Evolutionary conservation across 2,797 vertebrate genomes (phyloP).

Genomic region (Garrulus glandarius): DNA sequence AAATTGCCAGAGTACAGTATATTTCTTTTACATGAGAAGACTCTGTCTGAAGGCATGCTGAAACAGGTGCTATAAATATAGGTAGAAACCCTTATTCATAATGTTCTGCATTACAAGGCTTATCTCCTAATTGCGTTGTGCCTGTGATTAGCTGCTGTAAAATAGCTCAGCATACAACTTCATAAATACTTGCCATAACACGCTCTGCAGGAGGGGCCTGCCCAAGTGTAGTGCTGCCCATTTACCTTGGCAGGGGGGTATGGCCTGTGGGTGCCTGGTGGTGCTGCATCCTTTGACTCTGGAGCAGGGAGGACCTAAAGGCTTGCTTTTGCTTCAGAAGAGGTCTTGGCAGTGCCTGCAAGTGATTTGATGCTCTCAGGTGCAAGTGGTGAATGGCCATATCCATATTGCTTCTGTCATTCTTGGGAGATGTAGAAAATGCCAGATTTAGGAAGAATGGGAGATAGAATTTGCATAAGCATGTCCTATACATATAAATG

Average conservation of each 20-base stretch:
- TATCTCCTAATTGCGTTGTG: background rate
- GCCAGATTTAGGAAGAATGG: background rate
- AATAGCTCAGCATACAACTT: background rate
- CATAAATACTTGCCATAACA: background rate
- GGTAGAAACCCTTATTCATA: background rate
- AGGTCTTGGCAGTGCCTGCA: background rate
- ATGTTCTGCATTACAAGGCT: background rate
- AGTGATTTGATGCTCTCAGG: background rate
- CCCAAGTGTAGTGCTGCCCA: fast-evolving
- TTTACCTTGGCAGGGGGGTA: background rate
- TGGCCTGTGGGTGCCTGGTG: fast-evolving
- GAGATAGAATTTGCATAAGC: background rate
- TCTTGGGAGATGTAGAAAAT: background rate
- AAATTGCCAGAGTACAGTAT: conserved; percentile 4
- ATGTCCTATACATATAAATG: background rate
- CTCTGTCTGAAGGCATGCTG: background rate
- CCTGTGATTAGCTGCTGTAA: background rate
- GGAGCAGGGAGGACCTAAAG: background rate
- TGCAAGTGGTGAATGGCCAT: background rate
- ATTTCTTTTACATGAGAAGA: background rate
- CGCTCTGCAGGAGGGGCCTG: background rate
- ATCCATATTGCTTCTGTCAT: background rate
- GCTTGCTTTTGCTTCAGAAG: background rate
- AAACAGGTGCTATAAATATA: background rate
- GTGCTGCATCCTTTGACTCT: background rate